These are phyloP conservation scores for Monopterus albus DNA, from an alignment of 2,113 vertebrate genomes.

Conservation along the genomic window DNA sequence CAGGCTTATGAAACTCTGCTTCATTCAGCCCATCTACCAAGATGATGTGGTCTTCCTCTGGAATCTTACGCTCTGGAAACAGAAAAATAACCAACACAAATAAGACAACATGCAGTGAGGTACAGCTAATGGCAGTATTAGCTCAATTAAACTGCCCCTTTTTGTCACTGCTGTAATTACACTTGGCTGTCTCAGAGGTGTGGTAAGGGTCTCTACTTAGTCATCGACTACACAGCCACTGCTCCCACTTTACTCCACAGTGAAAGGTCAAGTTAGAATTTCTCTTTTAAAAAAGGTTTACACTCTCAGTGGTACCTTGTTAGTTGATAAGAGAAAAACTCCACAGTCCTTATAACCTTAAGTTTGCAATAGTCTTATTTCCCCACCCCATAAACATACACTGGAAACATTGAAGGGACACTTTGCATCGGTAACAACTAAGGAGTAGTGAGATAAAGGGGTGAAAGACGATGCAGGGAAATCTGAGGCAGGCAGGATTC, in stretches of 20 bases:
- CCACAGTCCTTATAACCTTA: too few species aligned
- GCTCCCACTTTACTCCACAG: neutral
- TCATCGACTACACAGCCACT: neutral
- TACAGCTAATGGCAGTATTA: neutral
- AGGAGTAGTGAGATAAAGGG: too few species aligned
- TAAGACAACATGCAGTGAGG: neutral
- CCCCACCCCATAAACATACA: too few species aligned
- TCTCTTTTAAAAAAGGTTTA: neutral
- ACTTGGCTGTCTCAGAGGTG: slow-evolving; percentile 3
- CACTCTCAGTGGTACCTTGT: neutral
- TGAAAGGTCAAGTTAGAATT: slow-evolving; percentile 1
- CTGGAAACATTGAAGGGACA: too few species aligned
- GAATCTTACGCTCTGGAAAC: slow-evolving; percentile 91
- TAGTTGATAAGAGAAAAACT: too few species aligned
- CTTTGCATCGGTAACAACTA: too few species aligned
- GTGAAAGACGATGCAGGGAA: too few species aligned
- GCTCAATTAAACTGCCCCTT: neutral
- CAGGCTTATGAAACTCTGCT: slow-evolving; percentile 98
- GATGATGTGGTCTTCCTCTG: slow-evolving; percentile 95
- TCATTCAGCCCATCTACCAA: slow-evolving; percentile 97
- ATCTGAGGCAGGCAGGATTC: too few species aligned
- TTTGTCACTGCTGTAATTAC: slow-evolving; percentile 24
- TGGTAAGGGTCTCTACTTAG: neutral
- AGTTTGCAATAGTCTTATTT: too few species aligned
- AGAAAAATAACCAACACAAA: slow-evolving; percentile 21